A percentile compares a stretch with the other conserved stretches of the same genome.
phyloP scores from a whole-genome alignment of 2,113 vertebrate genomes.

The Xiphias gladius region DNA sequence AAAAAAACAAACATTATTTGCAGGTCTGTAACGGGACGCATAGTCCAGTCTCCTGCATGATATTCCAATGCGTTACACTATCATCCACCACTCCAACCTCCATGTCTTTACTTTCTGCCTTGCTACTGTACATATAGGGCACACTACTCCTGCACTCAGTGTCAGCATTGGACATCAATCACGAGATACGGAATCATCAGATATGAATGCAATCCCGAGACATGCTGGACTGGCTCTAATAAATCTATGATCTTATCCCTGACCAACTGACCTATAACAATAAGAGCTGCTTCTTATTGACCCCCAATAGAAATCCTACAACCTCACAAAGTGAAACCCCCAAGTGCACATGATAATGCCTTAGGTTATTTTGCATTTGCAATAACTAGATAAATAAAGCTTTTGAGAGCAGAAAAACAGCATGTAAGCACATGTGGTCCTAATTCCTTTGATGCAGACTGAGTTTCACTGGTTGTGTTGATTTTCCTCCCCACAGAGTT shows the following conservation, averaged over 20 bases:
- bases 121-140: neutral
- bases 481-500: constrained; percentile 42
- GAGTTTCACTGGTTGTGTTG: constrained; percentile 47
- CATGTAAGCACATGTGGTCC: constrained; percentile 50
- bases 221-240: no score
- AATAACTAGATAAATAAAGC: constrained; percentile 41
- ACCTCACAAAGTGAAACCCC: neutral
- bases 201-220: neutral
- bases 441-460: constrained; percentile 35
- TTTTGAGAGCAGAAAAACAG: constrained; percentile 16
- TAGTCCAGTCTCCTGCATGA: neutral
- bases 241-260: neutral
- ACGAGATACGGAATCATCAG: neutral
- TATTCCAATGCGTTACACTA: no score
- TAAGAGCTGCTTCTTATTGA: neutral
- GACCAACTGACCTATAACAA: neutral
- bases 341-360: neutral
- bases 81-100: neutral
- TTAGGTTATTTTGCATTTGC: neutral
- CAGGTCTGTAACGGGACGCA: neutral
- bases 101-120: neutral
- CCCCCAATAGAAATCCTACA: neutral
- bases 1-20: neutral
- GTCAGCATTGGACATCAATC: no score
- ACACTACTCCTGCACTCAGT: no score